phyloP scores from a whole-genome alignment of 2,797 vertebrate genomes.

The Artibeus lituratus region DNA sequence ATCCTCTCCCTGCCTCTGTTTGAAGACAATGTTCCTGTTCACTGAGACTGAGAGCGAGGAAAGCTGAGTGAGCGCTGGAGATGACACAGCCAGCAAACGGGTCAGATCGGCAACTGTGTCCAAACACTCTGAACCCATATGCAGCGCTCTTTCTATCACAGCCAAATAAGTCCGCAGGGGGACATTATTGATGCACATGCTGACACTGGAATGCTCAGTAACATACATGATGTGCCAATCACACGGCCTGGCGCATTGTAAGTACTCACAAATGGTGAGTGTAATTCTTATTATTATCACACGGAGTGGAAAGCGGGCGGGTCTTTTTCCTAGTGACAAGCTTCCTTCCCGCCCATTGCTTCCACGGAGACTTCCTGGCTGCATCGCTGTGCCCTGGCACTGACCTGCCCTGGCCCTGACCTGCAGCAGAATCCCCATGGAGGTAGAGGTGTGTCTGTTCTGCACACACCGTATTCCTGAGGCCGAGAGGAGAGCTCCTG shows the following conservation, averaged over 20 bases:
- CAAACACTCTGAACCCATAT: neutral
- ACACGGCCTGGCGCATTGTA: neutral
- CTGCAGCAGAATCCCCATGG: fast-evolving
- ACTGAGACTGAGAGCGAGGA: neutral
- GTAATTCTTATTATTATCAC: neutral
- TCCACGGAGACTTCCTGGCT: neutral
- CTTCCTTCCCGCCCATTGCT: neutral
- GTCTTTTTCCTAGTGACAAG: neutral
- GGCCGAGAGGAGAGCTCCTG: neutral
- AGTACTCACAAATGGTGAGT: neutral
- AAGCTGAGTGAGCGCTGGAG: neutral
- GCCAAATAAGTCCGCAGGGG: neutral
- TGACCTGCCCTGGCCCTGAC: neutral
- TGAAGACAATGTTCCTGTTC: neutral
- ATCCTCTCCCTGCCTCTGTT: neutral
- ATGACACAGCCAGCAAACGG: neutral
- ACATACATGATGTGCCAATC: neutral
- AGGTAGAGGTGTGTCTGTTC: neutral
- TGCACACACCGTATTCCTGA: neutral
- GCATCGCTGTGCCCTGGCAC: neutral
- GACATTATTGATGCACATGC: neutral
- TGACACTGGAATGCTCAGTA: neutral
- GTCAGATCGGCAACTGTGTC: neutral
- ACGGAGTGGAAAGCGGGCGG: neutral
- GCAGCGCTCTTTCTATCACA: neutral